Evolutionary conservation across 2,888 invertebrate genomes (phyloP).

Genomic region (Acrocera orbiculus): DNA sequence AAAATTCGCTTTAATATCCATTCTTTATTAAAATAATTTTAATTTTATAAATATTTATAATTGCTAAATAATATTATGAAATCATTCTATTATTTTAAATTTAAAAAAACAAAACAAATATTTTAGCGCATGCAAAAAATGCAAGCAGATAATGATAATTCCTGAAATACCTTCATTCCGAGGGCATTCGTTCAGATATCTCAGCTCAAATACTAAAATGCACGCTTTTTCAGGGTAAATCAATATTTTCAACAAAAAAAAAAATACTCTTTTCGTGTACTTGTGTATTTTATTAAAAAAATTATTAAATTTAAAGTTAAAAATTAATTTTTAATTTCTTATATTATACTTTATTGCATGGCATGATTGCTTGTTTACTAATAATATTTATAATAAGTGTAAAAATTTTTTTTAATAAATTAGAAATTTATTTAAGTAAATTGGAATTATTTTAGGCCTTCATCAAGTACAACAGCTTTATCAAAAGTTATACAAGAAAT

Average conservation of each 20-base stretch:
- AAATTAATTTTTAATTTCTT: no score
- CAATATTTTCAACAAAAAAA: not conserved
- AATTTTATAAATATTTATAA: no score
- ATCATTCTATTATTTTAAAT: not conserved
- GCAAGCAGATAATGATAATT: constrained; percentile 28
- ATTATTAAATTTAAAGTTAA: no score
- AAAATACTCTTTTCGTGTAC: not conserved
- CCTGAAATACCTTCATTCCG: constrained; percentile 30
- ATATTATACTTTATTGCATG: no score
- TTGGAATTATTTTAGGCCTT: constrained; percentile 6
- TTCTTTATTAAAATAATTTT: no score
- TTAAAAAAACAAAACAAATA: constrained; percentile 6
- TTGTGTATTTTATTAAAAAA: no score
- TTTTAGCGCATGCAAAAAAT: constrained; percentile 31
- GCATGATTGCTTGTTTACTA: no score
- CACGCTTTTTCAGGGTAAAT: constrained; percentile 29
- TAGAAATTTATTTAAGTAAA: no score
- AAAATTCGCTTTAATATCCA: no score
- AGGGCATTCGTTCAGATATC: constrained; percentile 29
- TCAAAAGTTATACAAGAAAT: constrained; percentile 30
- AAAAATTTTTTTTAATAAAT: no score
- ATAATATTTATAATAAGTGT: no score
- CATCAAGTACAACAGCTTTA: constrained; percentile 16
- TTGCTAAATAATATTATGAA: no score
- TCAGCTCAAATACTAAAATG: constrained; percentile 23